Conservation (phyloP, 2,888 invertebrate genomes). For the Rhopalosiphum nymphaeae region DNA sequence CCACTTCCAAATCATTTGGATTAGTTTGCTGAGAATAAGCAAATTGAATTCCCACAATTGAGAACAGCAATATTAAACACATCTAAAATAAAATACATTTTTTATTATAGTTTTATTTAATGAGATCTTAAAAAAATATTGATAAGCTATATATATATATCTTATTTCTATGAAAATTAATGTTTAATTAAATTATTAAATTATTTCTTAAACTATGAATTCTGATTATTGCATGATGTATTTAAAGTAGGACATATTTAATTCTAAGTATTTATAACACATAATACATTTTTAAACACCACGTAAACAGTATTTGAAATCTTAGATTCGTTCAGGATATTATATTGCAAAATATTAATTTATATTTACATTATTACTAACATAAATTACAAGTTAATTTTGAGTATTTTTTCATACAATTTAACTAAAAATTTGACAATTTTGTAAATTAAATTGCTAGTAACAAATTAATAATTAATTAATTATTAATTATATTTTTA, state of each 20-base stretch:
- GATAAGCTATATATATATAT: not conserved
- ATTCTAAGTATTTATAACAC: not conserved
- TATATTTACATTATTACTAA: not conserved
- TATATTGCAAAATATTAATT: not conserved
- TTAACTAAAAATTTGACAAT: not conserved
- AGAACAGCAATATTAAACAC: slow-evolving; percentile 7
- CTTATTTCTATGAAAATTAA: not conserved
- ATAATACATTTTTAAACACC: not conserved
- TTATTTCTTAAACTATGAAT: not conserved
- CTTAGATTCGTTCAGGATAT: too few relatives aligned
- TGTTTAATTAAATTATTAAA: not conserved
- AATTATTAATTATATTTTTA: not conserved
- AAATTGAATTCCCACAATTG: slow-evolving; percentile 22
- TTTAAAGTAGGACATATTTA: not conserved
- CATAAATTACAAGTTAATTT: not conserved
- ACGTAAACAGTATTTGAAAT: not conserved
- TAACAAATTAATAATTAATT: not conserved
- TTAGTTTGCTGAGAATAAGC: slow-evolving; percentile 65
- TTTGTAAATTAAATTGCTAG: not conserved
- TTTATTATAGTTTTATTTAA: not conserved
- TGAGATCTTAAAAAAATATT: not conserved
- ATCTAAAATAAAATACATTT: slow-evolving; percentile 6
- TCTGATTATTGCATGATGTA: not conserved
- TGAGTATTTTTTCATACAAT: not conserved
- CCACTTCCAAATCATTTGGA: slow-evolving; percentile 74